Evolutionary conservation across 2,113 vertebrate genomes (phyloP).

Genomic region (Pygoscelis antarcticus): DNA sequence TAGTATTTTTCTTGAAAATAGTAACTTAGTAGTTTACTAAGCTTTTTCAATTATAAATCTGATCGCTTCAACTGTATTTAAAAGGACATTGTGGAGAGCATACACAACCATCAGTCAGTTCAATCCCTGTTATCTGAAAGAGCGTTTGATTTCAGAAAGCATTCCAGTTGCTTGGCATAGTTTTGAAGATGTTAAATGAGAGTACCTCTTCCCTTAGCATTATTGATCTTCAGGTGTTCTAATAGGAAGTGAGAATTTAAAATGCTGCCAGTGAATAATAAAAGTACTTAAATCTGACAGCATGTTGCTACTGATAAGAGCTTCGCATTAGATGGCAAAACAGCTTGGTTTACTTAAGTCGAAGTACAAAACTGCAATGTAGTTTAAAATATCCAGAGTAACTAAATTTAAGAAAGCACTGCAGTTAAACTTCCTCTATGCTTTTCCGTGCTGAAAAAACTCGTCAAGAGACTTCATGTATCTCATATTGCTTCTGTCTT

Average conservation of each 20-base stretch:
- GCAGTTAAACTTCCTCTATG: neutral
- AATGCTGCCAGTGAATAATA: neutral
- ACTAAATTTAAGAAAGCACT: neutral
- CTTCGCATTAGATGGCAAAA: neutral
- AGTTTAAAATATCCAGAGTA: neutral
- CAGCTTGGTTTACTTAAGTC: neutral
- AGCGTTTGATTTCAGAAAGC: neutral
- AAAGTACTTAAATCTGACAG: neutral
- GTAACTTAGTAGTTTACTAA: neutral
- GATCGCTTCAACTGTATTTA: neutral
- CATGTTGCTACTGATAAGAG: neutral
- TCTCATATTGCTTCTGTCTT: neutral
- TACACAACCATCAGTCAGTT: neutral
- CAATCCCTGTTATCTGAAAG: neutral
- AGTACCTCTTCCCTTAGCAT: neutral
- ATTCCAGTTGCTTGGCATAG: neutral
- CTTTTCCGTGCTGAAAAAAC: neutral
- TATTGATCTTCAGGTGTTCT: slow-evolving; percentile 28
- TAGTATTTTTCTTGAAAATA: neutral
- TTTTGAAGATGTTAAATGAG: neutral
- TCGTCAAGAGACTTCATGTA: neutral
- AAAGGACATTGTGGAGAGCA: neutral
- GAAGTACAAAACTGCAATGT: neutral
- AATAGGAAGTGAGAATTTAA: slow-evolving; percentile 16
- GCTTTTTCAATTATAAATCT: neutral